phyloP scores from a whole-genome alignment of 2,113 vertebrate genomes.

The Echinops telfairi region DNA sequence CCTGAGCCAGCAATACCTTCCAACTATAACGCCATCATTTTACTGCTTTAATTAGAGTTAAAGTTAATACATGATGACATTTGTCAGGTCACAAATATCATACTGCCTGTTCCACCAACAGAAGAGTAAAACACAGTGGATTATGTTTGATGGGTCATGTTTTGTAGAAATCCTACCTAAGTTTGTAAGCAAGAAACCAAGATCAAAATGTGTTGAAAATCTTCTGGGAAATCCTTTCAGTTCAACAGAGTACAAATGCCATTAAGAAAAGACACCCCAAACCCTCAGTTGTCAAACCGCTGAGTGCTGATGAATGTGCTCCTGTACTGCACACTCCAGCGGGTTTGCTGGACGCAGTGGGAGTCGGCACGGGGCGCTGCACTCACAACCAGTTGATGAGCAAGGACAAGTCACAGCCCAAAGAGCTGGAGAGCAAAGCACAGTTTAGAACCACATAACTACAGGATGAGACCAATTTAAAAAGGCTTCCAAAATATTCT shows the following conservation, averaged over 20 bases:
- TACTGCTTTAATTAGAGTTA: constrained; percentile 32
- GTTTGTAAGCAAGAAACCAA: constrained; percentile 57
- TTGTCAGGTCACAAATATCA: not conserved
- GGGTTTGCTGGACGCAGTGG: constrained; percentile 1
- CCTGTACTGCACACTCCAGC: constrained; percentile 39
- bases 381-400: not conserved
- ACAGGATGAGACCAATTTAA: not conserved
- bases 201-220: constrained; percentile 55
- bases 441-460: not conserved
- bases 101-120: not conserved
- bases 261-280: not conserved
- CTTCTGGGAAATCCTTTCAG: constrained; percentile 56
- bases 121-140: not conserved
- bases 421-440: not conserved
- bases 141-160: not conserved
- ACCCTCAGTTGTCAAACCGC: constrained; percentile 11
- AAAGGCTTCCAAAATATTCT: constrained; percentile 1
- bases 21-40: not conserved
- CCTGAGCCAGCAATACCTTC: not conserved
- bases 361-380: constrained; percentile 24
- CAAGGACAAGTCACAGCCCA: not conserved
- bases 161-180: constrained; percentile 39
- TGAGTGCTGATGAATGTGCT: constrained; percentile 60
- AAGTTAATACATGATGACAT: not conserved
- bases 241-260: constrained; percentile 43